Evolutionary conservation across 2,113 vertebrate species (phyloP).

Genomic region (Rhynchopsitta pachyrhyncha): DNA sequence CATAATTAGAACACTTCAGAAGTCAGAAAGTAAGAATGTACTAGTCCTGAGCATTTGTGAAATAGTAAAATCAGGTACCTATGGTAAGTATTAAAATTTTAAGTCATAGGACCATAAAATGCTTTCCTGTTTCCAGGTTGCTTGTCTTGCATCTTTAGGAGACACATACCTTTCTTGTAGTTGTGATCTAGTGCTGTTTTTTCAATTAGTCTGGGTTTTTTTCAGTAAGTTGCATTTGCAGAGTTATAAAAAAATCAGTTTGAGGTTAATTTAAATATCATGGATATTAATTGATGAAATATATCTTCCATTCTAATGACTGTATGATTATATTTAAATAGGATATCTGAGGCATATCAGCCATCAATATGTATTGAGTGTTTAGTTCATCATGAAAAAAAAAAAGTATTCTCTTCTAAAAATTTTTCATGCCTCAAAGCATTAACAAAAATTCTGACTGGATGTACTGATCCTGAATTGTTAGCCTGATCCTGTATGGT

Average conservation of each 20-base stretch:
- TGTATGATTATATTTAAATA: constrained; percentile 8
- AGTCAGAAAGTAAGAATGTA: neutral
- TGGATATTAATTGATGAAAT: constrained; percentile 24
- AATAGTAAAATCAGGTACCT: neutral
- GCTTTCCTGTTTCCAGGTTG: neutral
- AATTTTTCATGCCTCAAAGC: neutral
- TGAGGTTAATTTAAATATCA: constrained; percentile 32
- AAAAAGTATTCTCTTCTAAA: neutral
- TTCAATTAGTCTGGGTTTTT: neutral
- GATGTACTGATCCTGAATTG: neutral
- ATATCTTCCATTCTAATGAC: constrained; percentile 6
- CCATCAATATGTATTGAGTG: neutral
- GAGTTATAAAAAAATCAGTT: neutral
- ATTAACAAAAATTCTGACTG: neutral
- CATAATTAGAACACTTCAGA: neutral
- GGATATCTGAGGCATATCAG: neutral
- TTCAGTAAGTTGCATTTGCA: neutral
- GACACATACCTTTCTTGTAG: neutral
- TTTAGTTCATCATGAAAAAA: neutral
- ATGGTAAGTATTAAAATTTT: neutral
- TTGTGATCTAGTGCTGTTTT: neutral
- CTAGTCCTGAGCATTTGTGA: neutral
- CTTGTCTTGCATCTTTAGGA: neutral
- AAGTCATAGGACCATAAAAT: neutral
- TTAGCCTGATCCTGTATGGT: neutral